Percentiles rank a stretch among this genome's conserved stretches.
These are phyloP conservation scores for Pterois miles DNA, from an alignment of 2,797 vertebrate species.

Conservation along the genomic window DNA sequence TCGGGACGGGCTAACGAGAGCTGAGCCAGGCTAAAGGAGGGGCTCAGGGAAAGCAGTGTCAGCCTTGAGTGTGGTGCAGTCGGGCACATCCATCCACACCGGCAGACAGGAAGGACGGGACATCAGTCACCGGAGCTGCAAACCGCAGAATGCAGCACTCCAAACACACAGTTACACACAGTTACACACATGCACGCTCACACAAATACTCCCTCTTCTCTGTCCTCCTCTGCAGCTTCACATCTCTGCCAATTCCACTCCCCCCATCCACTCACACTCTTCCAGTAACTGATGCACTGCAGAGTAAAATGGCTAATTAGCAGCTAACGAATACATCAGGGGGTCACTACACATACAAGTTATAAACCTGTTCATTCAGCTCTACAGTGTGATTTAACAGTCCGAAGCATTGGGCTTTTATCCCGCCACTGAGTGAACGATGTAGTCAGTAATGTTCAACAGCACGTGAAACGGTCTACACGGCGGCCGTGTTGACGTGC, in stretches of 20 bases:
- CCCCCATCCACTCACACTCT: neutral
- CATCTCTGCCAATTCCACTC: constrained; percentile 22
- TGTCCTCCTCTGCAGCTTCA: constrained; percentile 15
- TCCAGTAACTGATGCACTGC: constrained; percentile 29
- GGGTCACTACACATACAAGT: constrained; percentile 1
- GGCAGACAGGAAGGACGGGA: constrained; percentile 54
- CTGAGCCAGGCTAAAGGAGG: constrained; percentile 11
- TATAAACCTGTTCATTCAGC: constrained; percentile 2
- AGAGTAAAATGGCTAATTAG: constrained; percentile 43
- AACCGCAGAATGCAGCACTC: constrained; percentile 41
- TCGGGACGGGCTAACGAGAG: neutral
- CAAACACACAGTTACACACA: constrained; percentile 38
- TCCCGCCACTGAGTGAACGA: constrained; percentile 4
- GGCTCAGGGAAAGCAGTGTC: neutral
- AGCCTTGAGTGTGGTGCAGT: constrained; percentile 55
- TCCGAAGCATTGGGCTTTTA: neutral
- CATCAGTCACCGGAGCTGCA: constrained; percentile 68
- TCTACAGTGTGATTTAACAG: constrained; percentile 10
- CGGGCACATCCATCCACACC: constrained; percentile 52
- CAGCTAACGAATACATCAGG: constrained; percentile 34
- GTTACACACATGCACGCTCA: constrained; percentile 7
- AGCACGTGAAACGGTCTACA: constrained; percentile 40
- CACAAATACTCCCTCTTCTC: constrained; percentile 20
- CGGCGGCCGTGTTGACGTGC: constrained; percentile 30
- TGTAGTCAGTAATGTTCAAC: constrained; percentile 36